Conservation (phyloP, 2,797 vertebrate species). For the Gorsachius magnificus region DNA sequence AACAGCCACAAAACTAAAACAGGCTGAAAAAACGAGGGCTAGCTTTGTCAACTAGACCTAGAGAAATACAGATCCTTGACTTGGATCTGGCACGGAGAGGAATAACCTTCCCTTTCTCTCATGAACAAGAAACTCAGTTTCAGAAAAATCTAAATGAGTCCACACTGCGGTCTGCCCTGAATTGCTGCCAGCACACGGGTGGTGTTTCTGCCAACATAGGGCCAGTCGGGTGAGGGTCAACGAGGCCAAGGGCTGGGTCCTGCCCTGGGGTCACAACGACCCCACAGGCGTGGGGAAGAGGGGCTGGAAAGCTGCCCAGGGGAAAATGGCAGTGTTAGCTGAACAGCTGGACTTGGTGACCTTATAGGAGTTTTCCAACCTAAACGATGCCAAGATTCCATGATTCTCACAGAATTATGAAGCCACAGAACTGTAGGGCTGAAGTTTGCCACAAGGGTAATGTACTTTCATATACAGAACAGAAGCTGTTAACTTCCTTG, state of each 20-base stretch:
- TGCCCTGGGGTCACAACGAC: no score
- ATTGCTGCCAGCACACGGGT: not conserved
- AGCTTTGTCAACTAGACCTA: not conserved
- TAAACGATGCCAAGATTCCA: not conserved
- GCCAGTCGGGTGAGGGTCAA: no score
- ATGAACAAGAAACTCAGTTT: not conserved
- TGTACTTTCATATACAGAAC: not conserved
- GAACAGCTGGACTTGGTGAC: not conserved
- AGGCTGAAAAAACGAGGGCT: not conserved
- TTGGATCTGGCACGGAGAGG: not conserved
- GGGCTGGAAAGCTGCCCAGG: no score
- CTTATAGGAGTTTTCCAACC: not conserved
- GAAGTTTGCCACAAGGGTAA: not conserved
- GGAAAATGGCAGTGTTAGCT: not conserved
- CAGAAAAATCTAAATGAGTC: not conserved
- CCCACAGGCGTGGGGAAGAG: no score
- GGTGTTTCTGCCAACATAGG: no score
- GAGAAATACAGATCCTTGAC: not conserved
- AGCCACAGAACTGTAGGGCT: not conserved
- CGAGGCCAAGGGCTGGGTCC: no score
- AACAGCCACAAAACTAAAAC: not conserved
- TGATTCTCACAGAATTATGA: not conserved
- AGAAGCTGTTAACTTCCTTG: conserved; percentile 21
- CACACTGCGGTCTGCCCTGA: not conserved
- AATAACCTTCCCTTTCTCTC: not conserved